A percentile compares a stretch with the other conserved stretches of the same genome.
Conservation (phyloP, 2,797 vertebrate genomes). For the Salmo trutta region DNA sequence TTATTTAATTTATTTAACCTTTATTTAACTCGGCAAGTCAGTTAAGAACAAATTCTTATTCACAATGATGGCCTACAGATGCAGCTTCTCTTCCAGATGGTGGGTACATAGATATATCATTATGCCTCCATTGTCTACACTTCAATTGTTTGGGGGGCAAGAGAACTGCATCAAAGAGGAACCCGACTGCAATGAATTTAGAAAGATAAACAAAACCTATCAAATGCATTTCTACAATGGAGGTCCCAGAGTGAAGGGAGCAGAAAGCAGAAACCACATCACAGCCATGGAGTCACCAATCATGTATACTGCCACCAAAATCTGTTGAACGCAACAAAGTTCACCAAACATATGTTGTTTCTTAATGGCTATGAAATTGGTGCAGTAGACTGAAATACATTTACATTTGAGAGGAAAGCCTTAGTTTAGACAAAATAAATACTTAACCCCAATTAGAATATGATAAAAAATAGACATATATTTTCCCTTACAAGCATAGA, state of each 20-base stretch:
- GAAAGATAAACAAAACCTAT: constrained; percentile 81
- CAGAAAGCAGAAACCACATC: constrained; percentile 74
- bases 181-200: constrained; percentile 89
- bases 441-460: constrained; percentile 28
- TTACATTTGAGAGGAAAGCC: constrained; percentile 40
- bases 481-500: constrained; percentile 17
- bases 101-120: constrained; percentile 99
- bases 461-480: constrained; percentile 10
- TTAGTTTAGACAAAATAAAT: constrained; percentile 22
- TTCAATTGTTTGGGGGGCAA: constrained; percentile 90
- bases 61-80: constrained; percentile 81
- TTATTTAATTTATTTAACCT: no score
- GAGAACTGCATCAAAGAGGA: constrained; percentile 86
- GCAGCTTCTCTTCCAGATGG: constrained; percentile 99
- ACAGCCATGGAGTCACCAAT: constrained; percentile 75
- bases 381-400: constrained; percentile 43
- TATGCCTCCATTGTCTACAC: constrained; percentile 99
- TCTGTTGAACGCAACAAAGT: constrained; percentile 80
- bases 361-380: constrained; percentile 59
- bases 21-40: no score
- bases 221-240: constrained; percentile 84
- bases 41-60: no score
- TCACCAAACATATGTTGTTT: constrained; percentile 80
- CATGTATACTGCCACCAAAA: constrained; percentile 79
- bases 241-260: constrained; percentile 76